phyloP scores from a whole-genome alignment of 1,140 invertebrate genomes.

The Euglossa dilemma region DNA sequence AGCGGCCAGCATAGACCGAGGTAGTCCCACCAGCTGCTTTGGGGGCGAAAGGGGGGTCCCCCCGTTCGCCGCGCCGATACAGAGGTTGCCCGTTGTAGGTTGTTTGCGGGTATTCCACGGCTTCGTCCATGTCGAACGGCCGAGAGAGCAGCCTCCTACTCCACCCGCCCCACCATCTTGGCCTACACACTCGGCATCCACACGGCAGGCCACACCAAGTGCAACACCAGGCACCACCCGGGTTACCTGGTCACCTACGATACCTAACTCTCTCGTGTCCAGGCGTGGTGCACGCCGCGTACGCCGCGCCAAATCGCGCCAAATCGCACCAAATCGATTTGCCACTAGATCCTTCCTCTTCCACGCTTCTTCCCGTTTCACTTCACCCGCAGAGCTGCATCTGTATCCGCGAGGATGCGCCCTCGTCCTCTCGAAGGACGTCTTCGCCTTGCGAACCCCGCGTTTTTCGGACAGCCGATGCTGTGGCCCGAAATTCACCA shows the following conservation, averaged over 20 bases:
- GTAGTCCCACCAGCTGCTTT: slow-evolving; percentile 58
- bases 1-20: slow-evolving; percentile 44
- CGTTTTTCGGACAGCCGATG: no score
- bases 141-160: slow-evolving; percentile 58
- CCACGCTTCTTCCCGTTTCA: slow-evolving; percentile 29
- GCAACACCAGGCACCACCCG: slow-evolving; percentile 72
- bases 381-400: no score
- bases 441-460: no score
- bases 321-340: no score
- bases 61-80: slow-evolving; percentile 19
- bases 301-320: neutral
- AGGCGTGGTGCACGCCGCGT: slow-evolving; percentile 57
- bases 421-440: neutral
- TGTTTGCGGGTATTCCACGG: slow-evolving; percentile 47
- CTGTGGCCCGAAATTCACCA: no score
- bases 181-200: slow-evolving; percentile 50
- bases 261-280: slow-evolving; percentile 60
- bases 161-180: slow-evolving; percentile 53
- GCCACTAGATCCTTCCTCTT: neutral
- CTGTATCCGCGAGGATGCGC: neutral
- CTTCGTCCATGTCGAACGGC: slow-evolving; percentile 50
- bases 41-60: slow-evolving; percentile 45
- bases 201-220: slow-evolving; percentile 70
- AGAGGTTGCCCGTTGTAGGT: slow-evolving; percentile 50
- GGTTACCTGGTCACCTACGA: slow-evolving; percentile 73